Base-by-base conservation (phyloP, 2,888 invertebrate genomes). In the Drosophila engyochracea region DNA sequence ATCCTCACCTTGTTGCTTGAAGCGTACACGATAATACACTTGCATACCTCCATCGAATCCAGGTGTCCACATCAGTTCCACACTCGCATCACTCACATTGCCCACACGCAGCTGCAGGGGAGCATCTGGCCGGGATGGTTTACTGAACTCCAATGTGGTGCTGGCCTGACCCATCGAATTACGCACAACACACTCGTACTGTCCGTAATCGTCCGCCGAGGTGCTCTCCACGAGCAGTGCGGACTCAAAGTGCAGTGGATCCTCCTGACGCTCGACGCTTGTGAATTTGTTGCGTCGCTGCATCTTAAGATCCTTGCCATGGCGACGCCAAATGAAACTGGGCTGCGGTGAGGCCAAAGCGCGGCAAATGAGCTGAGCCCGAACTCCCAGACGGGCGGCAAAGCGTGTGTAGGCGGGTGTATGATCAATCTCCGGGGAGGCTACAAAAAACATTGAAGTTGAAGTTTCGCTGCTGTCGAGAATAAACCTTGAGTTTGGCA, bases 251-350 rank as follows among this genome's bases (percentile, higher is more conserved):
- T 91, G 85, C 28, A 92, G 61, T 5, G 90, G 78, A 76, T 93
- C 92, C 55, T 92, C 67, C 72, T 85, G 90, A 0, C 84, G 91
- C 47, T 93, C 93, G 4, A 91, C 76, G 4, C 74, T 80, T 51
- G 87, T 91, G 69, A 89, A 93, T 63, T 93, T 92, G 62, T 90
- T 91, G 41, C 93, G 89, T 0, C 93, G 87, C 64, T 90, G 90
- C 91, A 91, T 91, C 71, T 93, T 92, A 3, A 92, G 79, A 60
- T 92, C 92, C 72, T 92, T 93, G 71, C 93, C 93, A 69, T 91
- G 88, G 16, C 91, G 92, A 3, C 92, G 92, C 92, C 92, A 92
- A 12, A 92, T 82, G 61, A 92, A 92, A 55, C 79, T 91, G 5
- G 92, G 93, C 62, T 91, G 85, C 0, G 92, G 92, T 0, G 93